Conservation (phyloP, 2,797 vertebrate genomes). For the Craterocephalus amniculus region DNA sequence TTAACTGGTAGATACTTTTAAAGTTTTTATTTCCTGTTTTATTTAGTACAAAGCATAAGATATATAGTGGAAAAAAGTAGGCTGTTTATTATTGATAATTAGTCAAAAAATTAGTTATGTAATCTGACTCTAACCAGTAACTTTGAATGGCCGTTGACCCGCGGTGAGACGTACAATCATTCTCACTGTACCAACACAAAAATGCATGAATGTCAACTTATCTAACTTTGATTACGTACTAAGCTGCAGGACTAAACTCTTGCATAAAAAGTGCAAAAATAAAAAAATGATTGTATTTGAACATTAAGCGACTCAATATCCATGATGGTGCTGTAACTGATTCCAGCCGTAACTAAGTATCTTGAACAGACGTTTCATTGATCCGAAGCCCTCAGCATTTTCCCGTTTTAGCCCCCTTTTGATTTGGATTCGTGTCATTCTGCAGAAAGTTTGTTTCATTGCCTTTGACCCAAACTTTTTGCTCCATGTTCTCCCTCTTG, state of each 20-base stretch:
- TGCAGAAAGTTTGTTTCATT: not conserved
- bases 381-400: not conserved
- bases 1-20: no score
- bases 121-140: no score
- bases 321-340: constrained; percentile 6
- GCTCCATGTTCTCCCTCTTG: not conserved
- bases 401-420: not conserved
- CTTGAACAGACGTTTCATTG: constrained; percentile 7
- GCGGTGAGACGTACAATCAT: not conserved
- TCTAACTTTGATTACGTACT: not conserved
- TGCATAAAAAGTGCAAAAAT: constrained; percentile 7
- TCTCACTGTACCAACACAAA: not conserved
- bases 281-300: constrained; percentile 1
- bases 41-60: no score
- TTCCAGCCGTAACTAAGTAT: not conserved
- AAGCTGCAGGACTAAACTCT: not conserved
- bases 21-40: no score
- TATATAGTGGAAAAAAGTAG: no score
- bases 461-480: not conserved
- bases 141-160: no score
- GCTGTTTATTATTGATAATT: no score
- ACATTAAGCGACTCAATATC: not conserved
- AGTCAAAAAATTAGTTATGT: no score
- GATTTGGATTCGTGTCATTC: constrained; percentile 4
- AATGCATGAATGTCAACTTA: not conserved